Evolutionary conservation across 2,113 vertebrate genomes (phyloP).

Genomic region (Crotalus viridis): DNA sequence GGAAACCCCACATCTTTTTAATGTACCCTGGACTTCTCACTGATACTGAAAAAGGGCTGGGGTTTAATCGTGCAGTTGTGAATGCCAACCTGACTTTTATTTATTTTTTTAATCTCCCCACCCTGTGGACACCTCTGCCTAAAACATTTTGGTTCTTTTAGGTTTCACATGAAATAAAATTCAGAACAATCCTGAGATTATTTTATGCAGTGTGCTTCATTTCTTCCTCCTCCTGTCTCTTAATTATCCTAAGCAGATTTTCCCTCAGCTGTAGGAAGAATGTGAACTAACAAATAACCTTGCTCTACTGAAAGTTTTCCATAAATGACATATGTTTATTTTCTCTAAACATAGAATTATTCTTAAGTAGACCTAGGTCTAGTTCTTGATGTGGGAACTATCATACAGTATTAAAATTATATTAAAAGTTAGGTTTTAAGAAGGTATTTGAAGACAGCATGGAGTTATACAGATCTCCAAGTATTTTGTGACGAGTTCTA

Average conservation of each 20-base stretch:
- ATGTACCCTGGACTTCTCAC: neutral
- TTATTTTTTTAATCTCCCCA: neutral
- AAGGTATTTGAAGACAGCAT: neutral
- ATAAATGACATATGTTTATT: neutral
- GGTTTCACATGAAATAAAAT: neutral
- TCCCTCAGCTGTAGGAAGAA: neutral
- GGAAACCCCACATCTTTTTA: neutral
- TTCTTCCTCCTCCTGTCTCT: neutral
- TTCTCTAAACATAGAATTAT: neutral
- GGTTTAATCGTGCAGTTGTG: neutral
- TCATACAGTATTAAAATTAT: neutral
- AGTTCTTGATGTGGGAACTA: neutral
- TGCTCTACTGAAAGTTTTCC: neutral
- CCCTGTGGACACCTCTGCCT: neutral
- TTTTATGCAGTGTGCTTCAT: neutral
- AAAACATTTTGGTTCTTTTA: neutral
- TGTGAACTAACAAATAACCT: neutral
- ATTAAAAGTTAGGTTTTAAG: neutral
- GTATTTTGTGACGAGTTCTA: neutral
- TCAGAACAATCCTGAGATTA: neutral
- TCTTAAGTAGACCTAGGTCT: neutral
- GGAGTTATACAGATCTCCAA: neutral
- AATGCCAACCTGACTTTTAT: neutral
- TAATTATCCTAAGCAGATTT: neutral
- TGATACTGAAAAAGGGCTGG: neutral